phyloP scores from a whole-genome alignment of 2,113 vertebrate genomes.

The Hemicordylus capensis region DNA sequence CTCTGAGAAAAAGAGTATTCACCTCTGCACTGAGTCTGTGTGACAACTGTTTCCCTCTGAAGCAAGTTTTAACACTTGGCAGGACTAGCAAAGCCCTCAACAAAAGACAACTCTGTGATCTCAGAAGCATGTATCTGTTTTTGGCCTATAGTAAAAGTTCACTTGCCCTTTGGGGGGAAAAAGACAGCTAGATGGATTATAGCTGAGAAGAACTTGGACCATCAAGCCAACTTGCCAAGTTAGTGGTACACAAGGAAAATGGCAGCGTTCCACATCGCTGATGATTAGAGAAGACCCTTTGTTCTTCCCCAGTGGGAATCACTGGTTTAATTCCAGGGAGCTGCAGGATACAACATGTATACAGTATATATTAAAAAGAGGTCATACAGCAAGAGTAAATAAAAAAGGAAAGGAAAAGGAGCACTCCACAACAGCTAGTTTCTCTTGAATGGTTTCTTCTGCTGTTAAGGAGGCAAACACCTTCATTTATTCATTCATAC shows the following conservation, averaged over 20 bases:
- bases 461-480: neutral
- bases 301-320: slow-evolving; percentile 28
- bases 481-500: too few species aligned
- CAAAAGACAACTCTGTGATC: slow-evolving; percentile 19
- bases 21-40: slow-evolving; percentile 16
- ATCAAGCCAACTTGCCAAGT: slow-evolving; percentile 41
- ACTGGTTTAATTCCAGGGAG: slow-evolving; percentile 24
- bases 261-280: slow-evolving; percentile 28
- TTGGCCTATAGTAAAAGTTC: slow-evolving; percentile 51
- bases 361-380: too few species aligned
- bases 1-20: slow-evolving; percentile 16
- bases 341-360: neutral
- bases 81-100: neutral
- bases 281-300: slow-evolving; percentile 33
- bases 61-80: slow-evolving; percentile 46
- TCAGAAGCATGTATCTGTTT: slow-evolving; percentile 19
- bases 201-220: slow-evolving; percentile 37
- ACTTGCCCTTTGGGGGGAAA: slow-evolving; percentile 37
- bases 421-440: neutral
- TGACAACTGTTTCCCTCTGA: slow-evolving; percentile 42
- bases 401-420: neutral
- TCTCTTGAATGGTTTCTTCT: neutral
- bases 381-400: neutral
- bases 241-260: slow-evolving; percentile 15
- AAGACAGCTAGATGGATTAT: slow-evolving; percentile 43